These are phyloP conservation scores for Cydia pomonella DNA, from an alignment of 1,140 invertebrate genomes.

Conservation along the genomic window DNA sequence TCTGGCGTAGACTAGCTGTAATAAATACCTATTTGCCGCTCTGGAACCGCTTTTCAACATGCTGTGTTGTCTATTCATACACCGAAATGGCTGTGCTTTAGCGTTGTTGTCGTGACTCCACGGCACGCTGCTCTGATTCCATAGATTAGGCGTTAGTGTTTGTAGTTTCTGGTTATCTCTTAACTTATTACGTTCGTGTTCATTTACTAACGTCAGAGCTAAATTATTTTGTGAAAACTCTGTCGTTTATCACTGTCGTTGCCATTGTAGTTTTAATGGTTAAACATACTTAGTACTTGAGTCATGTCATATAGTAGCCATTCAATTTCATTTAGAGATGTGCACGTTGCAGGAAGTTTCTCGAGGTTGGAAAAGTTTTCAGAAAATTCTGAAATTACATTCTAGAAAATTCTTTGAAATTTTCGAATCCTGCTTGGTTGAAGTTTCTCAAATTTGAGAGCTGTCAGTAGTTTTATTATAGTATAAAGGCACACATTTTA, in stretches of 20 bases:
- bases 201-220: not conserved
- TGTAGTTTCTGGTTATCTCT: slow-evolving; percentile 7
- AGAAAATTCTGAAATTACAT: no score
- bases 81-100: slow-evolving; percentile 10
- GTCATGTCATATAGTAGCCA: not conserved
- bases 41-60: slow-evolving; percentile 4
- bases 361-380: no score
- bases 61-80: not conserved
- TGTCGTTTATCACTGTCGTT: not conserved
- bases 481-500: no score
- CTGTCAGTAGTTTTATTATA: no score
- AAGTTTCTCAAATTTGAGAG: no score
- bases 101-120: slow-evolving; percentile 13
- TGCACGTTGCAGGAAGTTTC: no score
- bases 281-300: not conserved
- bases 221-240: slow-evolving; percentile 6
- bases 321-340: not conserved
- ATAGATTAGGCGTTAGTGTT: slow-evolving; percentile 24
- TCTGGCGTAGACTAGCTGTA: not conserved
- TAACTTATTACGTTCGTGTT: slow-evolving; percentile 1
- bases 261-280: not conserved
- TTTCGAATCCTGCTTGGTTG: no score
- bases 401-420: no score
- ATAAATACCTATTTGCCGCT: not conserved
- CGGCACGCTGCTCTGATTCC: slow-evolving; percentile 26